Base-by-base conservation (phyloP, 1,140 invertebrate species). In the Onthophagus taurus region DNA sequence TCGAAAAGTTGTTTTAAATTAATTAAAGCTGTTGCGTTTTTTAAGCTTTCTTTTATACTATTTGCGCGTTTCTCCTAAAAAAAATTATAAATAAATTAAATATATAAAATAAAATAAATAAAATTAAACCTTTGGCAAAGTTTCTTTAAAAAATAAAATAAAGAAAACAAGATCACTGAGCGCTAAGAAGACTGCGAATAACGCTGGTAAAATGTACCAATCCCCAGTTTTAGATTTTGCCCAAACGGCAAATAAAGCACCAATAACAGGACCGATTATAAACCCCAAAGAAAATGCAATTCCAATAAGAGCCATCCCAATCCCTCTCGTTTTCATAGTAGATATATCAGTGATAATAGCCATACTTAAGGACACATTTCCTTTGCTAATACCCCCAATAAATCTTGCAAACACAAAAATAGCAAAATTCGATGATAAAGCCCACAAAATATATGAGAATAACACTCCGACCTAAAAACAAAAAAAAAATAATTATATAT, bases 221-320 rank as follows among this genome's bases (percentile, higher is more conserved):
- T 77, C 63, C 19, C 71, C 75, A 29, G 70, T 68, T 36, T 66
- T 59, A 67, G 59, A 73, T 61, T 64, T 70, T 1, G 81, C 79
- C 66, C 75, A 80, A 51, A 77, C 74, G 2, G 92, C 83, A 69
- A 97, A 96, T 54, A 80, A 69, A 7, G 93, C 96, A 13, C 95
- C 95, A 57, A 97, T 90, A 57, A 92, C 71, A 16, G 95, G 96
- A 0, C 96, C 95, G 48, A 97, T 68, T 49, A 97, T 89, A 67
- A 99, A 99, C 11, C 93, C 95, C 42, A 99, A 68, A 0, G 94
- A 97, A 71, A 99, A 99, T 4, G 95, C 92, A 56, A 97, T 82
- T 11, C 96, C 96, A 46, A 99, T 85, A 20, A 97, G 65, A 12
- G 96, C 95, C 95, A 99, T 99, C 63, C 91, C 94, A 68, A 80